Evolutionary conservation across 2,113 vertebrate genomes (phyloP), one percentile per base, ranked within the genome.

Genomic region (Poecilia latipinna): DNA sequence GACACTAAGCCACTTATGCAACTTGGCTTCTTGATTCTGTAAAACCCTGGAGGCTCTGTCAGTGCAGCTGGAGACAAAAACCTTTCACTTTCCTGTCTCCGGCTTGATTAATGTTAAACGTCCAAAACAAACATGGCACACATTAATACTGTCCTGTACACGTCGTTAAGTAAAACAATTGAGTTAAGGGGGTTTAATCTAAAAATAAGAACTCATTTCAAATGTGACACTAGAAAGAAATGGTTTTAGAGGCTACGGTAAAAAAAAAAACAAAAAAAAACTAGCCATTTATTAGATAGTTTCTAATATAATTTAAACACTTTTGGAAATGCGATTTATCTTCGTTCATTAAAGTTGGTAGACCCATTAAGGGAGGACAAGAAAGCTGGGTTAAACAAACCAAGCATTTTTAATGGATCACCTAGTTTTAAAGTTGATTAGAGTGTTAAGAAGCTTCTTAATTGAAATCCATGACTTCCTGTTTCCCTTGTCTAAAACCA

Each of bases 1-100:
- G 85, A 83, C 80, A 70, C 62, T 29, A 65, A 77, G 73, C 65
- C 79, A 82, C 66, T 68, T 42, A 32, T 68, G 60, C 67, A 68
- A 68, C 75, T 71, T 78, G 63, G 65, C 78, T 72, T 72, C 64
- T 64, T 81, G 61, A 70, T 69, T 81, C 64, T 44, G 61, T 48
- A 37, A 65, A 67, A 77, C 70, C 80, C 73, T 48, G 42, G 32
- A 78, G 76, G 65, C 74, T 74, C 61, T 79, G 78, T 83, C 67
- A 63, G 61, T 32, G 39, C 67, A 77, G 28, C 62, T 75, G 48
- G 39, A 64, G 68, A 80, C 33, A 8, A 66, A 26, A 79, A 67
- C 63, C 10, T 48, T 37, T 75, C 57, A 68, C 44, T 78, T 44
- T 76, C 33, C 63, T 65, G 13, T 65, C 69, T 32, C 54, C 68